Conservation (phyloP, 2,888 invertebrate genomes). For the Orthosia gothica region DNA sequence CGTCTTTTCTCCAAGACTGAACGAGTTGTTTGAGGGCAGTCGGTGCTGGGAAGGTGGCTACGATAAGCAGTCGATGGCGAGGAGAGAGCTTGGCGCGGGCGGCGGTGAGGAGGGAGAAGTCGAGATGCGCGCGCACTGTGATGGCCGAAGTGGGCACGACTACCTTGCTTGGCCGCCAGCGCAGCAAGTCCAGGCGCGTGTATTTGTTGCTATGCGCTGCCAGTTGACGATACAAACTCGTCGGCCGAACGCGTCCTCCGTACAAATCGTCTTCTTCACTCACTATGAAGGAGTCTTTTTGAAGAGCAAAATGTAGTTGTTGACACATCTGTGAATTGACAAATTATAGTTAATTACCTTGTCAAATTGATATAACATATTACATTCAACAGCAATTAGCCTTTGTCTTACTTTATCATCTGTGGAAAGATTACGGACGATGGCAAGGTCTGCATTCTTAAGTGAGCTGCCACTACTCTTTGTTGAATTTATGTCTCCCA, state of each 20-base stretch:
- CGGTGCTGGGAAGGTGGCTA: constrained; percentile 54
- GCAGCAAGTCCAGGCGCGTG: constrained; percentile 49
- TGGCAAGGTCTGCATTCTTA: constrained; percentile 57
- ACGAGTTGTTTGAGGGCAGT: constrained; percentile 64
- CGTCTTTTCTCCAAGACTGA: constrained; percentile 71
- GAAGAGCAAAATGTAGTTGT: constrained; percentile 49
- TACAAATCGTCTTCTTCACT: constrained; percentile 55
- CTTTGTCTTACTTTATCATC: constrained; percentile 58
- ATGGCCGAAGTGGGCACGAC: constrained; percentile 50
- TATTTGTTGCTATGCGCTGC: constrained; percentile 34
- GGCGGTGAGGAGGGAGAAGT: constrained; percentile 37
- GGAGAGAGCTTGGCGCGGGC: constrained; percentile 35
- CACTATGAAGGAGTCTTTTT: constrained; percentile 49
- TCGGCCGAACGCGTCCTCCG: constrained; percentile 41
- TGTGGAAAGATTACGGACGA: constrained; percentile 62
- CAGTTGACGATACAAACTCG: constrained; percentile 44
- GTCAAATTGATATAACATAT: background rate
- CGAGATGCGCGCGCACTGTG: constrained; percentile 44
- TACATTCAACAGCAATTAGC: too few species aligned
- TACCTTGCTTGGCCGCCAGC: constrained; percentile 49
- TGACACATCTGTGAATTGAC: constrained; percentile 42
- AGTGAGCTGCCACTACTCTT: constrained; percentile 20
- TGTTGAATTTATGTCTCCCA: constrained; percentile 11
- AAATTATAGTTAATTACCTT: background rate
- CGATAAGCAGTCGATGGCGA: constrained; percentile 49